These are phyloP conservation scores for Rhagonycha fulva DNA, from an alignment of 2,888 invertebrate genomes.

Conservation along the genomic window DNA sequence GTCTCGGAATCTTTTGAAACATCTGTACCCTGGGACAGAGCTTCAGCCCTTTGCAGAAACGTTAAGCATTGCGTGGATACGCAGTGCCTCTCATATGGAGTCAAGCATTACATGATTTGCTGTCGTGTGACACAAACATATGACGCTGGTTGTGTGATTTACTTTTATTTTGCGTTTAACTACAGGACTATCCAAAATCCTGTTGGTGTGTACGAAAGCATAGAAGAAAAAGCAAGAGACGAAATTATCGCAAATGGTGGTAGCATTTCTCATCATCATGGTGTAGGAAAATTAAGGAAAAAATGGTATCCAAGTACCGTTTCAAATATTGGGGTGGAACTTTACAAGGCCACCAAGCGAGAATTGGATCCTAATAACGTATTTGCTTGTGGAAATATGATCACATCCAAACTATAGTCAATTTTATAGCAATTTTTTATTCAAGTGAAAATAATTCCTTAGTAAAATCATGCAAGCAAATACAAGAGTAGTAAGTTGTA, in stretches of 20 bases:
- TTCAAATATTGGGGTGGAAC: constrained; percentile 76
- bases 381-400: constrained; percentile 86
- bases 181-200: constrained; percentile 72
- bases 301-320: constrained; percentile 87
- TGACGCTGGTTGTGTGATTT: constrained; percentile 95
- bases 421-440: not conserved
- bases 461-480: not conserved
- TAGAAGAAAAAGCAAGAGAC: constrained; percentile 87
- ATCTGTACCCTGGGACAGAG: constrained; percentile 95
- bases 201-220: constrained; percentile 81
- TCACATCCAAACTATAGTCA: constrained; percentile 48
- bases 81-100: constrained; percentile 64
- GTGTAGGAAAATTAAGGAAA: constrained; percentile 90
- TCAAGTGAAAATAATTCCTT: not conserved
- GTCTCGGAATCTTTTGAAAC: constrained; percentile 98
- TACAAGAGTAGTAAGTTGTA: not conserved
- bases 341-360: constrained; percentile 81
- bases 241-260: constrained; percentile 91
- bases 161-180: constrained; percentile 59
- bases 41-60: constrained; percentile 80
- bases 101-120: constrained; percentile 70
- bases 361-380: constrained; percentile 93
- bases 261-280: constrained; percentile 96
- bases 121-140: constrained; percentile 95
- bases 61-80: constrained; percentile 79